A percentile compares a stretch with the other conserved stretches of the same genome.
These are phyloP conservation scores for Dendrolimus pini DNA, from an alignment of 2,888 invertebrate species.

Conservation along the genomic window DNA sequence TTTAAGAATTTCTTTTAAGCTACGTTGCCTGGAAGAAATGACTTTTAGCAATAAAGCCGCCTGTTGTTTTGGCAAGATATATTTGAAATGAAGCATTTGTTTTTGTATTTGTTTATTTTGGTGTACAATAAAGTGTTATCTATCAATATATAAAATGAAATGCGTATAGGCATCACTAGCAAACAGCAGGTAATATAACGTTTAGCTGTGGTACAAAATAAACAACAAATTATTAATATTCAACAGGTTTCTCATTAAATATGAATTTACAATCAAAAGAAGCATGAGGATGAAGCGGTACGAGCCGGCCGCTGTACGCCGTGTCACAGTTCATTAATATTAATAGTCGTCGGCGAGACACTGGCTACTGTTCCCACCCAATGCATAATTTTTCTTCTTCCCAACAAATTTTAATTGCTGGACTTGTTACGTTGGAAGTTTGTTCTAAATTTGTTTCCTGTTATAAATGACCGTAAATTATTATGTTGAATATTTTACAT, in stretches of 20 bases:
- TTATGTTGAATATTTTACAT: background rate
- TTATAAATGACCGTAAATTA: background rate
- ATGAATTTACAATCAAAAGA: conserved; percentile 66
- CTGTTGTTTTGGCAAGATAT: too few relatives aligned
- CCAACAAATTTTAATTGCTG: conserved; percentile 64
- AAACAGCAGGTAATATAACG: background rate
- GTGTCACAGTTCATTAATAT: conserved; percentile 72
- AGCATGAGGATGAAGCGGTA: conserved; percentile 39
- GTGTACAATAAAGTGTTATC: too few relatives aligned
- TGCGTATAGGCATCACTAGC: too few relatives aligned
- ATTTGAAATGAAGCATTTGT: too few relatives aligned
- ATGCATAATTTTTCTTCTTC: conserved; percentile 63
- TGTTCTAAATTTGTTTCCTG: conserved; percentile 15
- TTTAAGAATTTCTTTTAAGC: too few relatives aligned
- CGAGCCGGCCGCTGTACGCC: conserved; percentile 38
- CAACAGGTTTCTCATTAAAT: conserved; percentile 53
- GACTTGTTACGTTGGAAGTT: conserved; percentile 46
- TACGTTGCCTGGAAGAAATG: too few relatives aligned
- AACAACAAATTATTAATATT: conserved; percentile 21
- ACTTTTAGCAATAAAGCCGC: too few relatives aligned
- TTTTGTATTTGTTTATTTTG: too few relatives aligned
- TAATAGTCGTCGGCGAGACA: conserved; percentile 51
- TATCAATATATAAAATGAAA: too few relatives aligned
- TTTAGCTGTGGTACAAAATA: background rate
- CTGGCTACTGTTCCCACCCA: conserved; percentile 54